These are phyloP conservation scores for Osmerus eperlanus DNA, from an alignment of 2,113 vertebrate genomes.

Conservation along the genomic window DNA sequence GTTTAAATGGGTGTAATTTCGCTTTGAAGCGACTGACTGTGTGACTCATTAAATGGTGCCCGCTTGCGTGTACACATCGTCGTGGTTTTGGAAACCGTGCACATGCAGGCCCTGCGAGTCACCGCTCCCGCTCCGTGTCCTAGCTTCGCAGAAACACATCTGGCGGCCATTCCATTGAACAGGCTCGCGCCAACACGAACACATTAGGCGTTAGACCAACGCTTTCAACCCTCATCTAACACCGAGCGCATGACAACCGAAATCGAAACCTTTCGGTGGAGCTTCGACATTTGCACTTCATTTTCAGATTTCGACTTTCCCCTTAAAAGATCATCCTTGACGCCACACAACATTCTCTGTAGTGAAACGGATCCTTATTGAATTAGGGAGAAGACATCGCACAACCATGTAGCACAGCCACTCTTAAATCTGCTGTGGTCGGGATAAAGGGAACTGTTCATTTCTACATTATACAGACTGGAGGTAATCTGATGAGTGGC, in stretches of 20 bases:
- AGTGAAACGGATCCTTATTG: conserved; percentile 64
- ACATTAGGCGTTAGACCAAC: conserved; percentile 61
- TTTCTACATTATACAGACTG: conserved; percentile 62
- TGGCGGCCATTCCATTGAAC: conserved; percentile 64
- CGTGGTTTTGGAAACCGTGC: conserved; percentile 52
- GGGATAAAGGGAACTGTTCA: conserved; percentile 58
- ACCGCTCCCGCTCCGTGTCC: conserved; percentile 43
- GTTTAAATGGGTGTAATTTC: conserved; percentile 76
- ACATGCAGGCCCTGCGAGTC: conserved; percentile 41
- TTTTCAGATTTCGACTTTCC: conserved; percentile 38
- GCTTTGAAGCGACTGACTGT: conserved; percentile 69
- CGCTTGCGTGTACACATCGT: conserved; percentile 52
- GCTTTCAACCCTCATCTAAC: conserved; percentile 55
- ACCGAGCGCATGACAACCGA: conserved; percentile 57
- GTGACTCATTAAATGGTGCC: conserved; percentile 71
- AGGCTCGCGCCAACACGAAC: conserved; percentile 59
- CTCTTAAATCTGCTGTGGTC: conserved; percentile 65
- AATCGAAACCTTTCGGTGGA: conserved; percentile 57
- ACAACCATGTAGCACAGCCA: conserved; percentile 50
- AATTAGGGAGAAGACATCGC: conserved; percentile 61
- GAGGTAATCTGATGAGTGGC: conserved; percentile 61
- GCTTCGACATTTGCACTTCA: conserved; percentile 56
- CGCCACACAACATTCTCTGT: conserved; percentile 38
- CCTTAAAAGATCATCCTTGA: conserved; percentile 42
- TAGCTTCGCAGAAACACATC: conserved; percentile 59